Base-by-base conservation (phyloP, 2,113 vertebrate genomes). In the Sceloporus undulatus region DNA sequence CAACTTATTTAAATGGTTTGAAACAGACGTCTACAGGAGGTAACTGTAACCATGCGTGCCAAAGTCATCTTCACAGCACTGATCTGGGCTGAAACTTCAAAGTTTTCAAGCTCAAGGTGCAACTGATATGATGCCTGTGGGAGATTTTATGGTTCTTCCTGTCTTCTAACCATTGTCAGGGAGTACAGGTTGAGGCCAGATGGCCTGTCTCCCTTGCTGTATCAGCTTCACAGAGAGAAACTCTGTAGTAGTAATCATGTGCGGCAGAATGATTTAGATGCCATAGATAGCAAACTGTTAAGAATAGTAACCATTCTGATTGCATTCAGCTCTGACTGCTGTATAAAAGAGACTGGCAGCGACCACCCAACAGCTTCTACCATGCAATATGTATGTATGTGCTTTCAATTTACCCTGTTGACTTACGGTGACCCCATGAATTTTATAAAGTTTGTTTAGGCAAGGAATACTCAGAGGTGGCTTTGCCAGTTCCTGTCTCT, bases 171-270 rank as follows among this genome's bases (percentile, higher is more conserved):
- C 65, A 38, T 11, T 14, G 21, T 38, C 52, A 54, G 21, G 5
- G 9, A 48, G 34, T 86, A 79, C 70, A 85, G 34, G 83, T 75
- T 85, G n/a, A 62, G 83, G 27, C 52, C 83, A 62, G 66, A 84
- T 73, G 40, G 40, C 27, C 56, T 16, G 8, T 48, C 78, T 56
- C 11, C 18, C 29, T 29, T 27, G 62, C 23, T 70, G 42, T 3
- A 2, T 68, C 38, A 23, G 38, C 62, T 79, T 34, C 5, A 1
- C 34, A 52, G 42, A 23, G 9, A 14, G 14, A 27, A 23, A 70
- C 10, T n/a, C 14, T 54, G 42, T 54, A 79, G 54, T 9, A 70
- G 23, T 79, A 79, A 65, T 23, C n/a, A 54, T 52, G n/a, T 48
- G 38, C n/a, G 83, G 9, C 29, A 38, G 59, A 38, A 52, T 83